A percentile compares a stretch with the other conserved stretches of the same genome.
Evolutionary conservation across 2,113 vertebrate species (phyloP).

Genomic region (Centropus bengalensis): DNA sequence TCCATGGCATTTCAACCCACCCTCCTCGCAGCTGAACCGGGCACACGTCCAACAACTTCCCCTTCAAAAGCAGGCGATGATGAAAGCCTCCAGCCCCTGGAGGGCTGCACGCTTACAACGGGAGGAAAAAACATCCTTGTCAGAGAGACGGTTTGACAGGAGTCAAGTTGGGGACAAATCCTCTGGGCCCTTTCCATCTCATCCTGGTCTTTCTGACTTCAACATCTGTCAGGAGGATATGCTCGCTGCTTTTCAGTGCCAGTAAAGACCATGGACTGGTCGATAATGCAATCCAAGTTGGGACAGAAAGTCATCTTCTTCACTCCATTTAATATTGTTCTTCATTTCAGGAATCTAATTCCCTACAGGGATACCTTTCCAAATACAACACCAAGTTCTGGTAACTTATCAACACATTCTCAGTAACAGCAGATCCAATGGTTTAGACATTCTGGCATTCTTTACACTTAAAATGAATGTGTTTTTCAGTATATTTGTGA

Average conservation of each 20-base stretch:
- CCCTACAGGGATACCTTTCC: background rate
- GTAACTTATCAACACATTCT: background rate
- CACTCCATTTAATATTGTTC: background rate
- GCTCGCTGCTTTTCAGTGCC: background rate
- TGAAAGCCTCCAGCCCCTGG: conserved; percentile 74
- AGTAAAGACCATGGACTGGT: conserved; percentile 15
- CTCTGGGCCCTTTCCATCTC: conserved; percentile 51
- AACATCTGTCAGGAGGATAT: conserved; percentile 50
- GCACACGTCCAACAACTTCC: conserved; percentile 79
- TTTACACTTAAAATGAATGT: background rate
- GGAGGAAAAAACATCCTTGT: conserved; percentile 84
- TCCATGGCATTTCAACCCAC: conserved; percentile 62
- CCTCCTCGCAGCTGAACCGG: conserved; percentile 41
- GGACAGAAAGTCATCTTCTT: background rate
- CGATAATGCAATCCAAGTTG: background rate
- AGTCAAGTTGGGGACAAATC: conserved; percentile 81
- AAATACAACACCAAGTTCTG: background rate
- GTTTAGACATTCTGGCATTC: background rate
- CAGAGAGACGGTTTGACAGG: conserved; percentile 77
- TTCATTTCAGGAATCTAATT: background rate
- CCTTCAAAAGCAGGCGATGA: conserved; percentile 75
- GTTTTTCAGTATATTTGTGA: background rate
- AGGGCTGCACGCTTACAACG: conserved; percentile 66
- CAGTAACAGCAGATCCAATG: background rate
- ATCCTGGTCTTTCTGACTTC: conserved; percentile 33